Conservation (phyloP, 1,140 invertebrate species). For the Pachyrhynchus sulphureomaculatus region DNA sequence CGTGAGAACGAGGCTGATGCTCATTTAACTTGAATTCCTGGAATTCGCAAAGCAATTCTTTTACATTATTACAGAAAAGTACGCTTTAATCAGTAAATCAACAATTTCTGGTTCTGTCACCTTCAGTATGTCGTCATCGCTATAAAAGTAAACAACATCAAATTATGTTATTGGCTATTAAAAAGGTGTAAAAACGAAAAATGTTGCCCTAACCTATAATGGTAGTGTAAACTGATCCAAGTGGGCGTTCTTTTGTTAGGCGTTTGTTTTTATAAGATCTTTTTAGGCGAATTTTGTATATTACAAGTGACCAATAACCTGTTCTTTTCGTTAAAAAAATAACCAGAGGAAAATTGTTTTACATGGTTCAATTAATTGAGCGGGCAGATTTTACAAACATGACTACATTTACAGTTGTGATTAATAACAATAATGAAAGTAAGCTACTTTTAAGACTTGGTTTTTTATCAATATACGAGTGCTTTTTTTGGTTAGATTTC, state of each 20-base stretch:
- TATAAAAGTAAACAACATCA: conserved; percentile 14
- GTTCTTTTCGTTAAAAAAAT: too few relatives aligned
- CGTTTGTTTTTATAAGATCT: neutral
- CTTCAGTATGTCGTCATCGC: conserved; percentile 3
- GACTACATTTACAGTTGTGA: too few relatives aligned
- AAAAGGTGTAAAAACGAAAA: conserved; percentile 9
- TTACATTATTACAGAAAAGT: neutral
- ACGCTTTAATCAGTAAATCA: too few relatives aligned
- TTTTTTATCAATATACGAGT: too few relatives aligned
- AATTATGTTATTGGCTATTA: neutral
- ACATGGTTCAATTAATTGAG: too few relatives aligned
- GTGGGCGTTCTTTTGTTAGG: conserved; percentile 22
- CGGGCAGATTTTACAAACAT: too few relatives aligned
- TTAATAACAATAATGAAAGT: too few relatives aligned
- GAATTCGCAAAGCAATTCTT: neutral
- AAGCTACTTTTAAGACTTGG: too few relatives aligned
- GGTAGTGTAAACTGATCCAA: conserved; percentile 38
- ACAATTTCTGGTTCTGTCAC: neutral
- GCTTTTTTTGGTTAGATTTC: too few relatives aligned
- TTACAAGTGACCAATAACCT: neutral
- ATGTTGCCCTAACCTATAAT: conserved; percentile 31
- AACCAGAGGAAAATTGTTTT: too few relatives aligned
- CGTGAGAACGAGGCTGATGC: too few relatives aligned
- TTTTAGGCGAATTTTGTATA: neutral
- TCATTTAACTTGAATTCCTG: neutral